Evolutionary conservation across 2,113 vertebrate genomes (phyloP).

Genomic region (Mormyrus iriodes): DNA sequence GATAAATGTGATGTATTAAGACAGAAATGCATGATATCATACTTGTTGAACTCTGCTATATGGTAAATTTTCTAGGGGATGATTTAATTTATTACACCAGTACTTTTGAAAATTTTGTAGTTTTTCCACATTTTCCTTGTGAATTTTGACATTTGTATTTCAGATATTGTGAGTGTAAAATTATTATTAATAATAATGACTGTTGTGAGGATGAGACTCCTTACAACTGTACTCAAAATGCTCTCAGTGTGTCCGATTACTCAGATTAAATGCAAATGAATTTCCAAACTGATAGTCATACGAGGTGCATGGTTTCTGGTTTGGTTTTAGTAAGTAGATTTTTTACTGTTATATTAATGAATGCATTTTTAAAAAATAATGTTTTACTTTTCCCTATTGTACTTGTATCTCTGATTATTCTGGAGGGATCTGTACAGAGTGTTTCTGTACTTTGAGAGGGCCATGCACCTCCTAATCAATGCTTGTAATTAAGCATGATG

Average conservation of each 20-base stretch:
- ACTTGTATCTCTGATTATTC: not conserved
- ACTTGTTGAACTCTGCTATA: not conserved
- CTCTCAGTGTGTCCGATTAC: not conserved
- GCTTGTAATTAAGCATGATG: not conserved
- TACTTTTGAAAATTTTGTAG: not conserved
- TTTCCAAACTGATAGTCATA: not conserved
- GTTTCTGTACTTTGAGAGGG: not conserved
- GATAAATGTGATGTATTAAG: not conserved
- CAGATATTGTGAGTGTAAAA: not conserved
- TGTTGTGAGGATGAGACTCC: not conserved
- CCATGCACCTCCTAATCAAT: not conserved
- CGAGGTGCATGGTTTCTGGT: not conserved
- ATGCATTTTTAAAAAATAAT: not conserved
- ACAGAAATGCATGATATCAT: slow-evolving; percentile 7
- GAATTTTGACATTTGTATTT: not conserved
- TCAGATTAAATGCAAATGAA: not conserved
- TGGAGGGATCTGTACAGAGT: not conserved
- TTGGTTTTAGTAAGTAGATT: not conserved
- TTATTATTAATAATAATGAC: not conserved
- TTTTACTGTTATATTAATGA: not conserved
- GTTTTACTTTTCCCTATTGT: not conserved
- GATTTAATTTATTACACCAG: not conserved
- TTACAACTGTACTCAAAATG: not conserved
- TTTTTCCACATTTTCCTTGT: not conserved
- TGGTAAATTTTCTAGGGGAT: not conserved